These are phyloP conservation scores for Chlorodrepanis virens DNA, from an alignment of 2,113 vertebrate species.

Conservation along the genomic window DNA sequence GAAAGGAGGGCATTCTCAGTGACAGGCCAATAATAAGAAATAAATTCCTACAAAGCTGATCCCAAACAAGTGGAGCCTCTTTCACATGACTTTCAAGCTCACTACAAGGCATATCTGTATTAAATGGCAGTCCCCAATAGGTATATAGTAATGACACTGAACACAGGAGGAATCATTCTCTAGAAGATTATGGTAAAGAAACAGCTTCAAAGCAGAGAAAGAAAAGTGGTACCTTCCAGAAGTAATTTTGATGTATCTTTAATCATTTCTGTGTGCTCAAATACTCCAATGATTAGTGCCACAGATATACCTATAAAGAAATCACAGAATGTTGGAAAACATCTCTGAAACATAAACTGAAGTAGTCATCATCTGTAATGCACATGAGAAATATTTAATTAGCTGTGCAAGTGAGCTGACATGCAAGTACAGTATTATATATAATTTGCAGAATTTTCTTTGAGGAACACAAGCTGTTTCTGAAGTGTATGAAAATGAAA, in stretches of 20 bases:
- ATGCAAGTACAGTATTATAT: neutral
- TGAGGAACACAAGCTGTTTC: constrained; percentile 19
- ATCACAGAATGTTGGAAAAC: constrained; percentile 47
- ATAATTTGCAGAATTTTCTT: constrained; percentile 46
- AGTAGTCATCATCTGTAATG: constrained; percentile 26
- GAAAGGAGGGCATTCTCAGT: neutral
- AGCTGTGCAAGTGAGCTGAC: constrained; percentile 24
- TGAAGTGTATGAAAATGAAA: constrained; percentile 11
- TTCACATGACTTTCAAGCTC: constrained; percentile 31
- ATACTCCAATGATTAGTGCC: constrained; percentile 47
- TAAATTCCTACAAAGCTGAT: constrained; percentile 36
- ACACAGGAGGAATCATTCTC: constrained; percentile 27
- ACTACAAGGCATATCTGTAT: neutral
- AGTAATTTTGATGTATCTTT: constrained; percentile 65
- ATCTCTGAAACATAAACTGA: constrained; percentile 39
- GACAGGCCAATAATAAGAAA: neutral
- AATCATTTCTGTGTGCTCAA: constrained; percentile 41
- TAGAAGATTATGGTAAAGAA: constrained; percentile 13
- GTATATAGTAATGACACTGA: constrained; percentile 22
- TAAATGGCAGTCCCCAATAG: constrained; percentile 19
- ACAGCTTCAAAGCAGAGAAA: constrained; percentile 40
- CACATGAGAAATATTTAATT: constrained; percentile 59
- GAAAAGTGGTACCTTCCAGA: constrained; percentile 35
- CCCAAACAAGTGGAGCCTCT: neutral
- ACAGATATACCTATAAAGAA: constrained; percentile 55